A percentile compares a stretch with the other conserved stretches of the same genome.
Conservation (phyloP, 2,888 invertebrate species). For the Alcis repandata region DNA sequence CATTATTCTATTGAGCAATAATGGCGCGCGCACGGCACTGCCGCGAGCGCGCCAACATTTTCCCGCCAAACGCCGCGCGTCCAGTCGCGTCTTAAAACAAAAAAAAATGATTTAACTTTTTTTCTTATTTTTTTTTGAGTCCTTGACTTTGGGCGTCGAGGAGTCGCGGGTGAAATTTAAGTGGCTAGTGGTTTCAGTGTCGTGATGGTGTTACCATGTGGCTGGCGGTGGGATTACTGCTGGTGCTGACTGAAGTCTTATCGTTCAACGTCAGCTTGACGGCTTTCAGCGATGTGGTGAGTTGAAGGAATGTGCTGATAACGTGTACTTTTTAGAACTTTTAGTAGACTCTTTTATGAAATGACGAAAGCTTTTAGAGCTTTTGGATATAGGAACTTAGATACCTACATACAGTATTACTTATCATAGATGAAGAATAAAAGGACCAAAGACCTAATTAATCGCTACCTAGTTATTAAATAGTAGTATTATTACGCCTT, state of each 20-base stretch:
- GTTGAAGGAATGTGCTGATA: slow-evolving; percentile 43
- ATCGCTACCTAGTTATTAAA: too few relatives aligned
- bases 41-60: slow-evolving; percentile 78
- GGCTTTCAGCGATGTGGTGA: slow-evolving; percentile 67
- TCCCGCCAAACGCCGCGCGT: slow-evolving; percentile 78
- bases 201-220: slow-evolving; percentile 71
- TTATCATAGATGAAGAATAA: too few relatives aligned
- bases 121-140: slow-evolving; percentile 30
- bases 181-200: slow-evolving; percentile 48
- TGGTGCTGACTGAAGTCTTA: slow-evolving; percentile 69
- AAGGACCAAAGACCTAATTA: too few relatives aligned
- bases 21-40: slow-evolving; percentile 65
- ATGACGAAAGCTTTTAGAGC: background rate
- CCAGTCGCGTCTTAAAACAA: slow-evolving; percentile 64
- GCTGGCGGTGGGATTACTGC: slow-evolving; percentile 69
- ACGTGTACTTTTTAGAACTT: background rate
- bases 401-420: too few relatives aligned
- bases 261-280: slow-evolving; percentile 69
- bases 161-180: slow-evolving; percentile 35
- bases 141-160: slow-evolving; percentile 10
- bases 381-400: background rate
- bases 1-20: slow-evolving; percentile 76
- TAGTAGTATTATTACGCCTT: too few relatives aligned
- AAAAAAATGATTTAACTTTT: slow-evolving; percentile 42
- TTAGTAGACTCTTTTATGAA: background rate